A percentile compares a stretch with the other conserved stretches of the same genome.
These are phyloP conservation scores for Prolemur simus DNA, from an alignment of 2,113 vertebrate genomes.

Conservation along the genomic window DNA sequence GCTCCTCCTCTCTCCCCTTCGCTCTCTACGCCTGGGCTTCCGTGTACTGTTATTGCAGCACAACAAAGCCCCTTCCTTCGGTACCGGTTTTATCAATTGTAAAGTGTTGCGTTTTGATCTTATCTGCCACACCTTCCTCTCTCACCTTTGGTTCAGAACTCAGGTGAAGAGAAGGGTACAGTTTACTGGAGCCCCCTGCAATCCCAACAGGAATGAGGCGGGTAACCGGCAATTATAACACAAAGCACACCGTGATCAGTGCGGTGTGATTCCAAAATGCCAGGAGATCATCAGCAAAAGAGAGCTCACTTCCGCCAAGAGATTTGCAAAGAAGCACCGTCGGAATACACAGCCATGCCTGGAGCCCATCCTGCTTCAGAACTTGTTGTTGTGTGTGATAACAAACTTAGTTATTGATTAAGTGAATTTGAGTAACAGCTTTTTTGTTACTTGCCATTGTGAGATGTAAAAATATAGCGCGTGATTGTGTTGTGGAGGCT, in stretches of 20 bases:
- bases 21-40: background rate
- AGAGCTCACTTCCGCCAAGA: background rate
- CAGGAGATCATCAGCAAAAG: too few species aligned
- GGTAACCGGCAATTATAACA: background rate
- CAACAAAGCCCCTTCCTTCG: background rate
- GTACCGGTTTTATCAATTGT: constrained; percentile 10
- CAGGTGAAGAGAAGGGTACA: background rate
- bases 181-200: background rate
- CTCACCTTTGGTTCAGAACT: background rate
- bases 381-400: background rate
- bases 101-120: background rate
- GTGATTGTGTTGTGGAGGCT: background rate
- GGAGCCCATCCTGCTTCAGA: background rate
- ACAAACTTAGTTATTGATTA: background rate
- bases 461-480: background rate
- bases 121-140: background rate
- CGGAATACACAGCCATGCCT: background rate
- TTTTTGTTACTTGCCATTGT: background rate
- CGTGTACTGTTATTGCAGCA: background rate
- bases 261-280: background rate
- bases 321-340: background rate
- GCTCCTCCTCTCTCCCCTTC: background rate
- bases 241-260: background rate
- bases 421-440: background rate
- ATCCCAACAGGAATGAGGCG: background rate